Evolutionary conservation across 1,140 invertebrate genomes (phyloP).

Genomic region (Brachionus calyciflorus): DNA sequence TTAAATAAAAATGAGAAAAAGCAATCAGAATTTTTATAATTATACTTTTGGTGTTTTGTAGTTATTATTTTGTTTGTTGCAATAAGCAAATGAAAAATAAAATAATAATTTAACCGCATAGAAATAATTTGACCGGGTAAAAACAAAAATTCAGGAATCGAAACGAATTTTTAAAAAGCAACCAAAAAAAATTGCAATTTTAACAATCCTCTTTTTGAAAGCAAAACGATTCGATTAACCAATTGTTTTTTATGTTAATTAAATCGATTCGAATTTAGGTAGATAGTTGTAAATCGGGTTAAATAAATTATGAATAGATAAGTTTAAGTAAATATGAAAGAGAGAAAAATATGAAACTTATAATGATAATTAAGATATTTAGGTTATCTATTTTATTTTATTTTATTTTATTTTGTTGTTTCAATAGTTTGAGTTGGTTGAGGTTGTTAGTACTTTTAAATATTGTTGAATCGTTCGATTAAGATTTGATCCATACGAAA

Average conservation of each 20-base stretch:
- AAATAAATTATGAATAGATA: conserved; percentile 29
- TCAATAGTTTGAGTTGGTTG: too few species aligned
- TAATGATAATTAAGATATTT: not conserved
- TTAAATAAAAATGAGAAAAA: too few species aligned
- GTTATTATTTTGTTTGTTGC: not conserved
- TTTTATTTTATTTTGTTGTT: too few species aligned
- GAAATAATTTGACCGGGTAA: not conserved
- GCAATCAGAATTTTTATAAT: conserved; percentile 16
- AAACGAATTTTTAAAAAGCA: not conserved
- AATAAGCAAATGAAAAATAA: conserved; percentile 36
- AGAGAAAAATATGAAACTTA: not conserved
- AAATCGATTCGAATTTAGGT: not conserved
- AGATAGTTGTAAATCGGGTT: not conserved
- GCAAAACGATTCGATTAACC: not conserved
- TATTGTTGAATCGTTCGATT: too few species aligned
- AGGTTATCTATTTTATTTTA: not conserved
- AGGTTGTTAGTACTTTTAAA: too few species aligned
- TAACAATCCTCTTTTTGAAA: not conserved
- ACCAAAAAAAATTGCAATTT: too few species aligned
- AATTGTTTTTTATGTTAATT: conserved; percentile 25
- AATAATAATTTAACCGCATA: conserved; percentile 45
- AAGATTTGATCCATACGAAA: too few species aligned
- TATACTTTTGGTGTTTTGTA: not conserved
- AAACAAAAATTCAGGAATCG: too few species aligned
- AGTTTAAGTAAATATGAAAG: not conserved